Evolutionary conservation across 2,797 vertebrate species (phyloP).

Genomic region (Melanotaenia boesemani): DNA sequence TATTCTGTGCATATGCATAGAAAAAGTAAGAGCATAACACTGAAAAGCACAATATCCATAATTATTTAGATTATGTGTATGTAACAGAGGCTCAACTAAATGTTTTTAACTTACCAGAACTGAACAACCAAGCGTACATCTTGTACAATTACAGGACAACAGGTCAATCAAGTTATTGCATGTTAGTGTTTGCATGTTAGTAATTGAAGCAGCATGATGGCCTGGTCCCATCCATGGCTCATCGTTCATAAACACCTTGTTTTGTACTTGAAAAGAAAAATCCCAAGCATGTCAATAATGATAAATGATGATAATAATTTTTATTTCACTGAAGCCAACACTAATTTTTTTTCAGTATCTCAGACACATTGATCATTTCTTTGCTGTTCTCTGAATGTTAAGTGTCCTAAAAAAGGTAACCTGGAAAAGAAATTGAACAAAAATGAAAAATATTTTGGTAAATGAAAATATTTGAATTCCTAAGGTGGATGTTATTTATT

Average conservation of each 20-base stretch:
- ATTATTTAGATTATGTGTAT: slow-evolving; percentile 1
- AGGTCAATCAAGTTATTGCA: slow-evolving; percentile 6
- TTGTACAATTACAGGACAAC: not conserved
- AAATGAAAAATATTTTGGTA: too few species aligned
- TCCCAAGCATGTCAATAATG: not conserved
- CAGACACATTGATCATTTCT: too few species aligned
- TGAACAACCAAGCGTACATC: not conserved
- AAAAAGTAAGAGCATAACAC: too few species aligned
- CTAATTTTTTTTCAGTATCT: too few species aligned
- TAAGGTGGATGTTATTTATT: too few species aligned
- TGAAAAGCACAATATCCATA: too few species aligned
- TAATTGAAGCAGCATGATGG: slow-evolving; percentile 4
- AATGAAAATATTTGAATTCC: too few species aligned
- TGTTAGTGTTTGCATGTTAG: slow-evolving; percentile 13
- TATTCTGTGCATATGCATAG: too few species aligned
- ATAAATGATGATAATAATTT: not conserved
- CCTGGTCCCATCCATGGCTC: not conserved
- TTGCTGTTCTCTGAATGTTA: too few species aligned
- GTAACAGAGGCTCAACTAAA: not conserved
- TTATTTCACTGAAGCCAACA: too few species aligned
- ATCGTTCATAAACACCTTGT: not conserved
- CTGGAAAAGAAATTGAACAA: too few species aligned
- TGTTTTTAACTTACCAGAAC: not conserved
- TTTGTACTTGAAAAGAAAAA: not conserved
- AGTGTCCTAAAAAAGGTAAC: too few species aligned